Conservation (phyloP, 2,888 invertebrate species). For the Rhingia campestris region DNA sequence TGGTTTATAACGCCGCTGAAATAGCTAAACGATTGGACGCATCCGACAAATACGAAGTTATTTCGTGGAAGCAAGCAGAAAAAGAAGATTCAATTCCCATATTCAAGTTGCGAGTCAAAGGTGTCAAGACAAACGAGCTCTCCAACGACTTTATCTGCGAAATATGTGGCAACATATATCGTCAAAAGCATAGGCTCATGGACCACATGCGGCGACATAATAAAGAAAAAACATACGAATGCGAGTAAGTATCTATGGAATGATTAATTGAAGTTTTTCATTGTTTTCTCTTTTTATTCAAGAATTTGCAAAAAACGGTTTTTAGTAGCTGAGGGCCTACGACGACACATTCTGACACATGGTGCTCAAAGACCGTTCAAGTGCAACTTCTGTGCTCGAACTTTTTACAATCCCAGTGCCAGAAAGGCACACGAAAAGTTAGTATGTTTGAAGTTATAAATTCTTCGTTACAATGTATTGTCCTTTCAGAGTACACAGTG, state of each 20-base stretch:
- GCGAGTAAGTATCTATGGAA: conserved; percentile 76
- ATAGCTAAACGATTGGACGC: conserved; percentile 55
- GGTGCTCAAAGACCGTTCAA: conserved; percentile 80
- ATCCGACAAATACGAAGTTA: conserved; percentile 60
- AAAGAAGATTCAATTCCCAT: conserved; percentile 56
- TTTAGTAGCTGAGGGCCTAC: conserved; percentile 79
- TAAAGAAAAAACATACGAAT: conserved; percentile 77
- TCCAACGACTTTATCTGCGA: conserved; percentile 79
- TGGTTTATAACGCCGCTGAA: conserved; percentile 39
- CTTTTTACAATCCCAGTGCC: conserved; percentile 81
- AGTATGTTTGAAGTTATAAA: conserved; percentile 43
- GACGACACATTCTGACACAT: conserved; percentile 80
- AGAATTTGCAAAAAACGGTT: conserved; percentile 80
- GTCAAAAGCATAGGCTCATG: conserved; percentile 80
- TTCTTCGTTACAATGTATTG: not conserved
- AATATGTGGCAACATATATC: conserved; percentile 80
- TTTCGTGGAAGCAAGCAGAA: conserved; percentile 54
- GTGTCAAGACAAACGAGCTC: conserved; percentile 1
- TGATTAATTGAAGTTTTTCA: too few relatives aligned
- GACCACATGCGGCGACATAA: conserved; percentile 80
- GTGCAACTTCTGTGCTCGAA: conserved; percentile 79
- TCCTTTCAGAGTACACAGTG: conserved; percentile 78
- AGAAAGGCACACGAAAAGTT: conserved; percentile 80
- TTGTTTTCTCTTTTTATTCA: not conserved
- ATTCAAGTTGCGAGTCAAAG: conserved; percentile 52